Percentiles rank a stretch among this genome's conserved stretches.
Evolutionary conservation across 2,888 invertebrate genomes (phyloP).

Genomic region (Xylota sylvarum): DNA sequence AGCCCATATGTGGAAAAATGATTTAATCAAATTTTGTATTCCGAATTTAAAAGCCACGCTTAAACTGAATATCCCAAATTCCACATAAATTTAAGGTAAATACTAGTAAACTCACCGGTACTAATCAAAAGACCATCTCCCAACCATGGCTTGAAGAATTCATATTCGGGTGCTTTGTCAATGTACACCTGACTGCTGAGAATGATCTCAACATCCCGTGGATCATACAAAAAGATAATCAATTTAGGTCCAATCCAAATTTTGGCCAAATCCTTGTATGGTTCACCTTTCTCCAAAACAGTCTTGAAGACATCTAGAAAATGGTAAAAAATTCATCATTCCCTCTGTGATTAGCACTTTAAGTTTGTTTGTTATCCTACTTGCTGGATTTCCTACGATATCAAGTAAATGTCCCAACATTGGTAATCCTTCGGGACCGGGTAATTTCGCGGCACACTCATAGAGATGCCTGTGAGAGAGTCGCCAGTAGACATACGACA

Average conservation of each 20-base stretch:
- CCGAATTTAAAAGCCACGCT: too few species aligned
- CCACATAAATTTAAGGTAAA: neutral
- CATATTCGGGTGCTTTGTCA: slow-evolving; percentile 92
- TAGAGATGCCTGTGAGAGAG: slow-evolving; percentile 90
- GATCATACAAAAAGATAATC: slow-evolving; percentile 90
- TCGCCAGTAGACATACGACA: slow-evolving; percentile 92
- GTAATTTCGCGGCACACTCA: slow-evolving; percentile 89
- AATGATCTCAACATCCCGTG: slow-evolving; percentile 91
- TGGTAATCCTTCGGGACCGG: slow-evolving; percentile 90
- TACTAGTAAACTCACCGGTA: slow-evolving; percentile 89
- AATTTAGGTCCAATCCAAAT: slow-evolving; percentile 92
- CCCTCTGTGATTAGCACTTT: slow-evolving; percentile 9
- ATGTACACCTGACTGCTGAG: slow-evolving; percentile 92
- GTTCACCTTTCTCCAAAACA: slow-evolving; percentile 84
- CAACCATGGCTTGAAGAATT: slow-evolving; percentile 93
- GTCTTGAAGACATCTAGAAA: slow-evolving; percentile 89
- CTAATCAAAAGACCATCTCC: slow-evolving; percentile 93
- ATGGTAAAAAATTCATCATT: slow-evolving; percentile 34
- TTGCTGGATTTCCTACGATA: slow-evolving; percentile 89
- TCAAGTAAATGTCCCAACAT: slow-evolving; percentile 91
- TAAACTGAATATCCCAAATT: neutral
- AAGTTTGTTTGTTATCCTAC: slow-evolving; percentile 84
- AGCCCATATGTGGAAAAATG: too few species aligned
- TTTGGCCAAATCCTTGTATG: slow-evolving; percentile 87
- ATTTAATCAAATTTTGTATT: too few species aligned